Conservation (phyloP, 2,888 invertebrate genomes). For the Acronicta aceris region DNA sequence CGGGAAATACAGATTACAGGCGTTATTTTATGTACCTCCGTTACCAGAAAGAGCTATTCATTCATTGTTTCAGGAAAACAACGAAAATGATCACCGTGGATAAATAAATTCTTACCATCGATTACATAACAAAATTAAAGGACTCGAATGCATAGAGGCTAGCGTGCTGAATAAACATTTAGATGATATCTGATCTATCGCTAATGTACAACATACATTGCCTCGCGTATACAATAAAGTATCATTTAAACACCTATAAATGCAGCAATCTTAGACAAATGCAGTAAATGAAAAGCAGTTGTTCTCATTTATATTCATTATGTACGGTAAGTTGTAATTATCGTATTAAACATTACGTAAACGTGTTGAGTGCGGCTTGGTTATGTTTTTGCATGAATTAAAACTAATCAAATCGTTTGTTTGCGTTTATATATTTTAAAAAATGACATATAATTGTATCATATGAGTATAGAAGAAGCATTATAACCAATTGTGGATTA, state of each 20-base stretch:
- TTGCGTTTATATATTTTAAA: constrained; percentile 45
- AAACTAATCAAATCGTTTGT: constrained; percentile 54
- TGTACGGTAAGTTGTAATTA: constrained; percentile 69
- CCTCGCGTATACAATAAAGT: not conserved
- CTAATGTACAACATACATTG: constrained; percentile 21
- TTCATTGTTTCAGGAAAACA: constrained; percentile 12
- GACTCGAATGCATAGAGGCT: constrained; percentile 49
- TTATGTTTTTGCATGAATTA: constrained; percentile 66
- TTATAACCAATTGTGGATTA: not conserved
- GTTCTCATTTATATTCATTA: constrained; percentile 72
- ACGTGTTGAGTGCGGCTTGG: constrained; percentile 61
- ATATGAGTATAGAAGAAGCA: not conserved
- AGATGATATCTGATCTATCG: constrained; percentile 39
- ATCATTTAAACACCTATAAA: not conserved
- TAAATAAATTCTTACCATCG: constrained; percentile 43
- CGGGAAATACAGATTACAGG: no score
- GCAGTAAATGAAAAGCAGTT: constrained; percentile 34
- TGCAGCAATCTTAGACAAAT: constrained; percentile 26
- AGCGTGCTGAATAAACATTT: constrained; percentile 37
- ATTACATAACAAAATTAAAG: constrained; percentile 54
- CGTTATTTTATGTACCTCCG: no score
- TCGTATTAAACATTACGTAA: constrained; percentile 69
- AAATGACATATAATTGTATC: constrained; percentile 5
- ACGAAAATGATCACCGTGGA: constrained; percentile 43
- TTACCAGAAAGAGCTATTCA: not conserved